Conservation (phyloP, 2,888 invertebrate species). For the Eudasyphora cyanicolor region DNA sequence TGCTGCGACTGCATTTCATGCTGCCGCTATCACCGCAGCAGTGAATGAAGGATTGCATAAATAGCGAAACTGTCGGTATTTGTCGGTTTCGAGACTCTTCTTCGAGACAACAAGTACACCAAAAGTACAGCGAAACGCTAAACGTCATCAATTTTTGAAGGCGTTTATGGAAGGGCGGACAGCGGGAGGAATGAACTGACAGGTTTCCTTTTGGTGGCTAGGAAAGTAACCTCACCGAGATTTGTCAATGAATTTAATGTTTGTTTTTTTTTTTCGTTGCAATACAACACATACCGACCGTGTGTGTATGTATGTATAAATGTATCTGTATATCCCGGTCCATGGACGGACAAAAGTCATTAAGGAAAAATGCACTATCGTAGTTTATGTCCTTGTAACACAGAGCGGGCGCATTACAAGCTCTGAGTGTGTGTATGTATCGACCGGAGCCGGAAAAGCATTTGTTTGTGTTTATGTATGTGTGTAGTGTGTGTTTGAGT, state of each 20-base stretch:
- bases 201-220: neutral
- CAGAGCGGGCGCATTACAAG: neutral
- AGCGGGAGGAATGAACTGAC: too few species aligned
- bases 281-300: neutral
- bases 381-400: constrained; percentile 56
- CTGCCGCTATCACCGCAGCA: neutral
- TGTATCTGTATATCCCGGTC: neutral
- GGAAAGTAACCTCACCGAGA: constrained; percentile 18
- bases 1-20: neutral
- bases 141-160: constrained; percentile 31
- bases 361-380: constrained; percentile 37
- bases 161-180: too few species aligned
- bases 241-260: constrained; percentile 55
- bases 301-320: neutral
- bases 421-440: too few species aligned
- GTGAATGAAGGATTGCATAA: constrained; percentile 13
- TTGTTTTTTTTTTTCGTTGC: constrained; percentile 6
- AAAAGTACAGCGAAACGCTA: neutral
- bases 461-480: neutral
- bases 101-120: too few species aligned
- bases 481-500: neutral
- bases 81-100: neutral
- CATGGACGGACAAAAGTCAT: constrained; percentile 28
- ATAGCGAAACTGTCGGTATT: neutral
- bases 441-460: neutral